Percentiles rank a stretch among this genome's conserved stretches.
These are phyloP conservation scores for Drepana falcataria DNA, from an alignment of 2,888 invertebrate genomes.

Conservation along the genomic window DNA sequence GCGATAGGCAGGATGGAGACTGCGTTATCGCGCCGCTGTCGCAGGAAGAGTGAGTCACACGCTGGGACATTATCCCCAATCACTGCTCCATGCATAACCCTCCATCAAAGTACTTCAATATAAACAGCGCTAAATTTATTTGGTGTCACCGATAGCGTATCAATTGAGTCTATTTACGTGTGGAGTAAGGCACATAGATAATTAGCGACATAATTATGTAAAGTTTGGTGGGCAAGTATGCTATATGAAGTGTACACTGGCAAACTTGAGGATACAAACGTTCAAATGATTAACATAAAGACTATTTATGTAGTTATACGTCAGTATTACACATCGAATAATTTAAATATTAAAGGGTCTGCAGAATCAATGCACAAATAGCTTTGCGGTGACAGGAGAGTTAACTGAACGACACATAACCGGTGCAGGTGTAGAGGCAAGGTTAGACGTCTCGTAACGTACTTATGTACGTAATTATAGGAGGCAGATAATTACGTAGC, in stretches of 20 bases:
- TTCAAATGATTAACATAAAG: neutral
- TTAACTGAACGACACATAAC: conserved; percentile 28
- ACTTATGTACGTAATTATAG: conserved; percentile 30
- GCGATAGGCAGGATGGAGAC: conserved; percentile 71
- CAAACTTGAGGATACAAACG: neutral
- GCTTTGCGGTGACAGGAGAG: conserved; percentile 40
- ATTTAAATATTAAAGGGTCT: conserved; percentile 27
- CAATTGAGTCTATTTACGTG: conserved; percentile 1
- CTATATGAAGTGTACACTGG: neutral
- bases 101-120: conserved; percentile 39
- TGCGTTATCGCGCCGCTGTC: conserved; percentile 61
- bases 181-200: neutral
- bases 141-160: conserved; percentile 5
- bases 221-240: neutral
- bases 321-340: conserved; percentile 35
- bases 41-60: conserved; percentile 73
- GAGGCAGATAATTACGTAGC: conserved; percentile 53
- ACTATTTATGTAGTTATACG: conserved; percentile 14
- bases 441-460: conserved; percentile 48
- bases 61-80: conserved; percentile 60
- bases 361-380: conserved; percentile 31
- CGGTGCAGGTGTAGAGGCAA: conserved; percentile 55
- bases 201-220: neutral
- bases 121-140: conserved; percentile 24
- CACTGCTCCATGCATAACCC: conserved; percentile 41